Conservation (phyloP, 2,888 invertebrate genomes). For the Acleris sparsana region DNA sequence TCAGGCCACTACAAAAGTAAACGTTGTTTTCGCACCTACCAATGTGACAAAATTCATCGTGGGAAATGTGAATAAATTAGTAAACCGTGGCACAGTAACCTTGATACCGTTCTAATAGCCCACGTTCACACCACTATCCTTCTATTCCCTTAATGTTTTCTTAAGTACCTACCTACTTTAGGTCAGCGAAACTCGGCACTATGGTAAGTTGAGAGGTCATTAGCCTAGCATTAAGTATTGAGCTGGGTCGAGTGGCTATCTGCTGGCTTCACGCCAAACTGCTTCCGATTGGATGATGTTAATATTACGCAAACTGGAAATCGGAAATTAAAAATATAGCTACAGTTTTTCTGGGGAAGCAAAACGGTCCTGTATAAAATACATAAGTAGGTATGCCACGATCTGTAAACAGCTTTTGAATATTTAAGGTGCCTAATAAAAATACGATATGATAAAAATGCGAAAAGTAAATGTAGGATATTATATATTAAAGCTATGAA, state of each 20-base stretch:
- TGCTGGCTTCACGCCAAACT: constrained; percentile 73
- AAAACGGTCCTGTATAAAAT: too few species aligned
- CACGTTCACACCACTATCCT: constrained; percentile 21
- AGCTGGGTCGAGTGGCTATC: constrained; percentile 71
- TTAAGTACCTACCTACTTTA: constrained; percentile 45
- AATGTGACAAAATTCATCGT: constrained; percentile 8
- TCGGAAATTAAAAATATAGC: neutral
- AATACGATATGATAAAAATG: too few species aligned
- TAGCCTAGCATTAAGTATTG: constrained; percentile 70
- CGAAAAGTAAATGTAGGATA: too few species aligned
- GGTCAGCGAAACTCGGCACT: constrained; percentile 50
- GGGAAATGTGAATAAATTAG: constrained; percentile 21
- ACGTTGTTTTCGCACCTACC: too few species aligned
- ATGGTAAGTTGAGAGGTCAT: constrained; percentile 67
- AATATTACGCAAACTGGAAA: constrained; percentile 25
- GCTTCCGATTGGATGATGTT: constrained; percentile 67
- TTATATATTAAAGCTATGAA: too few species aligned
- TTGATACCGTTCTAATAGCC: constrained; percentile 26
- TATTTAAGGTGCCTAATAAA: too few species aligned
- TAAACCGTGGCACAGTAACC: constrained; percentile 25
- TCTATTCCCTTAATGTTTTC: constrained; percentile 32
- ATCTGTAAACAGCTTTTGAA: too few species aligned
- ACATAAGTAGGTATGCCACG: too few species aligned
- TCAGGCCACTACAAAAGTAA: too few species aligned
- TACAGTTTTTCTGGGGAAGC: too few species aligned